Base-by-base conservation (phyloP, 2,797 vertebrate species). In the Peromyscus nudipes region DNA sequence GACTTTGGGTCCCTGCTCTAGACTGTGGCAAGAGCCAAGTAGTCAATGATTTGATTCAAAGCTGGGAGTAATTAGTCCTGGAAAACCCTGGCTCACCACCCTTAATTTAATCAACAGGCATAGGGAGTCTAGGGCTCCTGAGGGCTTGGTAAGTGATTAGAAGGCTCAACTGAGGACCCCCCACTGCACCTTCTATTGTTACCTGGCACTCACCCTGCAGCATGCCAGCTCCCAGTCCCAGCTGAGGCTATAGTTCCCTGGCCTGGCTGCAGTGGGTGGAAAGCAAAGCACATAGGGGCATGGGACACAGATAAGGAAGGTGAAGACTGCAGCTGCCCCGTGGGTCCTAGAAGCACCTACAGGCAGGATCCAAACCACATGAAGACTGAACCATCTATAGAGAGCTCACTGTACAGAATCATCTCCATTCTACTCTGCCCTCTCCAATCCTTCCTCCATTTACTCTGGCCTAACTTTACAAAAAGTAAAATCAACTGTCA, bases 21-120 rank as follows among this genome's bases (percentile, higher is more conserved):
- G 60, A 37, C 6, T 12, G 57, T n/a, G 64, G 3, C 49, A 92
- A n/a, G 23, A 62, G 6, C 62, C 17, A 17, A 37, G 19, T 19
- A 29, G 49, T 31, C 83, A 71, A 0, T 21, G 67, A 25, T 40
- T 97, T 94, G 92, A 17, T 46, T 89, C 52, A 84, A 92, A 96
- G 17, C 21, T 60, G 92, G 46, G 12, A 75, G 1, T 60, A 83
- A 79, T 87, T 81, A 87, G 86, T 92, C 16, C 57, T 34, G 31
- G 23, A 31, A 86, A 96, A 87, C 21, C 57, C 10, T 55, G 37
- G 82, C 6, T 6, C 3, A 52, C 1, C 9, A 52, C 29, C 4
- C 0, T 62, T 88, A 83, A 92, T 79, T 67, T 46, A 93, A 57
- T 46, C 65, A 60, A 49, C 23, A 37, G 14, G 19, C 37, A 52